Evolutionary conservation across 2,797 vertebrate species (phyloP).

Genomic region (Lagocephalus sceleratus): DNA sequence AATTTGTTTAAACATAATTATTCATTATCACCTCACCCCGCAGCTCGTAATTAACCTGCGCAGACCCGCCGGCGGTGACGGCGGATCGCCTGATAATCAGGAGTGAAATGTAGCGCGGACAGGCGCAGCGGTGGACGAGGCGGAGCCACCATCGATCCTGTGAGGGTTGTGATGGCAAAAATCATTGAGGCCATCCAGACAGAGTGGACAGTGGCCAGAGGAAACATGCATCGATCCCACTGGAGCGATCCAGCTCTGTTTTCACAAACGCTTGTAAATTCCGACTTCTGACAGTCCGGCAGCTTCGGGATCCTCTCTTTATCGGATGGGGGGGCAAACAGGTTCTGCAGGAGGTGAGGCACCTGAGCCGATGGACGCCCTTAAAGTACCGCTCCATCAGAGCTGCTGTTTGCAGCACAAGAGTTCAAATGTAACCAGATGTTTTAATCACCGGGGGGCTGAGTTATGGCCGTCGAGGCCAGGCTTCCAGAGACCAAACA

Average conservation of each 20-base stretch:
- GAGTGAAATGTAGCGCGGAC: constrained; percentile 21
- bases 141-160: constrained; percentile 51
- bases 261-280: constrained; percentile 2
- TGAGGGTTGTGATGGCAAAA: constrained; percentile 48
- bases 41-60: constrained; percentile 35
- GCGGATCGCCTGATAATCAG: constrained; percentile 30
- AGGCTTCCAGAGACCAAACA: too few relatives aligned
- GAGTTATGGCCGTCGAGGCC: too few relatives aligned
- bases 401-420: too few relatives aligned
- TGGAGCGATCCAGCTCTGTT: constrained; percentile 16
- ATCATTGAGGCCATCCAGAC: constrained; percentile 49
- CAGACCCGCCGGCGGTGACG: constrained; percentile 4
- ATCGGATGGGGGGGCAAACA: not conserved
- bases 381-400: too few relatives aligned
- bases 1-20: constrained; percentile 37
- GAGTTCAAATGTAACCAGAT: too few relatives aligned
- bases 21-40: constrained; percentile 27
- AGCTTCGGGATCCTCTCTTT: not conserved
- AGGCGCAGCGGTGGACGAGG: constrained; percentile 14
- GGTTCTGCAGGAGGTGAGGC: not conserved
- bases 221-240: constrained; percentile 43
- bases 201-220: constrained; percentile 46
- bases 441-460: too few relatives aligned
- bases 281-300: not conserved
- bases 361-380: too few relatives aligned